Evolutionary conservation across 1,140 invertebrate genomes (phyloP).

Genomic region (fruit fly (Drosophila melanogaster)): DNA sequence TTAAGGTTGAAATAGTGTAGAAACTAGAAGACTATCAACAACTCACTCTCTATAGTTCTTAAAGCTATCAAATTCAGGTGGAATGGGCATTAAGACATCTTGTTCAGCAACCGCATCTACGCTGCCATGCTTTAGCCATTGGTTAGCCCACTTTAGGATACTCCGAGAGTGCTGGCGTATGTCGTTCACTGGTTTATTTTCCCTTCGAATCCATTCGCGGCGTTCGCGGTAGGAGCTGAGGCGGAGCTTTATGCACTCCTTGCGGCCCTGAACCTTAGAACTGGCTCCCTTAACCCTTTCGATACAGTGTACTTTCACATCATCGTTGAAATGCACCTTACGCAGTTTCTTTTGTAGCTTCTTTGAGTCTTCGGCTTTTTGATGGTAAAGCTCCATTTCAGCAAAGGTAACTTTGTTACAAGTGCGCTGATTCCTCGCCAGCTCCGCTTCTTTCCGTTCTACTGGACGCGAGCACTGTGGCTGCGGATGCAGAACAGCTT

Average conservation of each 20-base stretch:
- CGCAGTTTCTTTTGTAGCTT: constrained; percentile 6
- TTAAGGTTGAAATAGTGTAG: not conserved
- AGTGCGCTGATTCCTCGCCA: constrained; percentile 56
- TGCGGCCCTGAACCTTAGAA: constrained; percentile 7
- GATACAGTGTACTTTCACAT: constrained; percentile 21
- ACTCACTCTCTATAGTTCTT: constrained; percentile 69
- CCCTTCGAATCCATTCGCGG: constrained; percentile 30
- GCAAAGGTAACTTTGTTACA: constrained; percentile 73
- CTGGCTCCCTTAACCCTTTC: constrained; percentile 23
- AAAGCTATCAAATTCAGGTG: constrained; percentile 53
- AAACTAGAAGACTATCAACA: not conserved
- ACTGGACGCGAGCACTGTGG: constrained; percentile 5
- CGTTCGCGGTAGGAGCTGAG: constrained; percentile 50
- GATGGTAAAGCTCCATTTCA: constrained; percentile 46
- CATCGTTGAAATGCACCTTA: constrained; percentile 42
- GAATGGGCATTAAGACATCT: constrained; percentile 61
- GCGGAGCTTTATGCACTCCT: constrained; percentile 48
- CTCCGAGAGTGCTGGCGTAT: constrained; percentile 45
- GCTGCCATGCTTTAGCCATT: constrained; percentile 59
- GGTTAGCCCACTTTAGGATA: constrained; percentile 67
- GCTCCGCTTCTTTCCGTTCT: constrained; percentile 49
- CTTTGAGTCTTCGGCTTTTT: constrained; percentile 21
- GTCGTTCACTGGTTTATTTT: constrained; percentile 32
- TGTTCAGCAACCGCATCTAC: constrained; percentile 40
- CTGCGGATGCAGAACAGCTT: not conserved